Evolutionary conservation across 2,797 vertebrate genomes (phyloP), one percentile per base, ranked within the genome.

Genomic region (Gymnothorax javanicus): DNA sequence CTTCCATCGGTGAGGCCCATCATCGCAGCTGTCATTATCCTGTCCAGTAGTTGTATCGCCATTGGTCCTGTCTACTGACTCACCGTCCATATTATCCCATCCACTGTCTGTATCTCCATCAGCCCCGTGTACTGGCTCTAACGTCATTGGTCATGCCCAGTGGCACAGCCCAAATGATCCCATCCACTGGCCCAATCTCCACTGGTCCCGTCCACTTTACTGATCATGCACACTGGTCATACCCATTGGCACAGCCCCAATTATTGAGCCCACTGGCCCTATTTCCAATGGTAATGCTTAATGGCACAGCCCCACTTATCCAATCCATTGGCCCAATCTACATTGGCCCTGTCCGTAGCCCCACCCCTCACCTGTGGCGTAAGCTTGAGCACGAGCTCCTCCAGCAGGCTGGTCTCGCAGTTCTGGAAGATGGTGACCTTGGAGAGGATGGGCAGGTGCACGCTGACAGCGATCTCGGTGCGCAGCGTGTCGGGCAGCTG

Each of bases 401-500:
- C 96, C 94, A 99, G 94, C 84, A 99, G 94, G 54, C 97, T 96
- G 20, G 85, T 96, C 91, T 98, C 97, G 56, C 98, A 99, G 94
- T 93, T 94, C 91, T 96, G 96, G 94, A 99, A 99, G 89, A 99
- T 97, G 89, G 96, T 96, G 3, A 99, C 98, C 33, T 97, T 96
- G 59, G 97, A 97, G n/a, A 98, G 95, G 0, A 95, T 97, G 59
- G 96, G 93, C 62, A 98, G 93, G 91, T 98, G 97, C 50, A 98
- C 97, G 0, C 97, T 97, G 81, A 98, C 96, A 0, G 95, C 97
- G 4, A 99, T 97, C 90, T 97, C 96, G 0, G 97, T 98, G 87
- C 95, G 94, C 90, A 99, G 94, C 56, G 95, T 96, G 77, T 93
- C 85, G 0, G 98, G 97, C 83, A 99, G 93, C 89, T 95, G 94